These are phyloP conservation scores for Osedax frankpressi DNA, from an alignment of 2,888 invertebrate genomes.

Conservation along the genomic window DNA sequence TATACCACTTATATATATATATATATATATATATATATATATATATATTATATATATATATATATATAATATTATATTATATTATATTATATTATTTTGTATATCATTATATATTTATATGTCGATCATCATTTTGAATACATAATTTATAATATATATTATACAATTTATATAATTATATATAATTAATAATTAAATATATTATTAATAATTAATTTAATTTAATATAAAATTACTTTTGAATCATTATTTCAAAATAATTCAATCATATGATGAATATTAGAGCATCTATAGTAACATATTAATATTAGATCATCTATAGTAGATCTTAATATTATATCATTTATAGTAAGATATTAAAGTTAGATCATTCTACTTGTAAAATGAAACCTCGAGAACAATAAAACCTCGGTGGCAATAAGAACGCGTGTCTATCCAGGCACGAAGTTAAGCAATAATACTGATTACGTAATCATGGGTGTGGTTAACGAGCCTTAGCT, in stretches of 20 bases:
- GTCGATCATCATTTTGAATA: neutral
- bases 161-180: neutral
- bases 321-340: too few relatives aligned
- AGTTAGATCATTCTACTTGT: too few relatives aligned
- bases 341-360: too few relatives aligned
- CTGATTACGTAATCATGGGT: neutral
- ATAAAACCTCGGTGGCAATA: neutral
- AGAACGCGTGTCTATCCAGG: neutral
- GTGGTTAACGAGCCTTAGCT: neutral
- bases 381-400: too few relatives aligned
- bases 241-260: too few relatives aligned
- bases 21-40: neutral
- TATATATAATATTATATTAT: neutral
- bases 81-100: neutral
- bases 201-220: neutral
- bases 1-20: neutral
- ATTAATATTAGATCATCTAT: too few relatives aligned
- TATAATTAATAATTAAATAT: neutral
- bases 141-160: neutral
- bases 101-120: neutral
- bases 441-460: neutral
- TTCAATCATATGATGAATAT: too few relatives aligned
- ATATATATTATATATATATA: neutral
- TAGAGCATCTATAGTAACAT: too few relatives aligned
- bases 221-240: neutral